phyloP scores from a whole-genome alignment of 2,888 invertebrate species.

The Anodontia alba region DNA sequence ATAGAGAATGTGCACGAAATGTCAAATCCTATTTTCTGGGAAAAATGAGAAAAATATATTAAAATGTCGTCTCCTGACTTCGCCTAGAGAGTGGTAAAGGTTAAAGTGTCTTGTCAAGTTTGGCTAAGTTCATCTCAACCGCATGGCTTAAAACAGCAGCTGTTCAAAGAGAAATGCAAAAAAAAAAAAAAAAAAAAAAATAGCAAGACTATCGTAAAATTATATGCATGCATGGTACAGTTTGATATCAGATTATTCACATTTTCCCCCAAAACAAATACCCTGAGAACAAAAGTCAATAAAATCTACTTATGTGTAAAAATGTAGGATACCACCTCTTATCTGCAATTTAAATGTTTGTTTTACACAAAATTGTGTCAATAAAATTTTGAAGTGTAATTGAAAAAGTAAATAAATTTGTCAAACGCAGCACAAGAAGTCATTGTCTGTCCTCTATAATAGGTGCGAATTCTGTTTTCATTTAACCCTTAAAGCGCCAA shows the following conservation, averaged over 20 bases:
- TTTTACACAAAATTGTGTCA: not conserved
- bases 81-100: no score
- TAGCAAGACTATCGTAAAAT: no score
- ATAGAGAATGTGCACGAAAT: no score
- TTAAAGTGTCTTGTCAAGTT: no score
- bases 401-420: slow-evolving; percentile 6
- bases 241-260: not conserved
- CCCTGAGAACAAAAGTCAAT: not conserved
- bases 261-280: not conserved
- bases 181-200: not conserved
- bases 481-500: no score
- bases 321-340: not conserved
- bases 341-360: not conserved
- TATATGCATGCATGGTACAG: no score
- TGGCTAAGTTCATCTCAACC: no score
- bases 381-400: slow-evolving; percentile 12
- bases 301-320: not conserved
- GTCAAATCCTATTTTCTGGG: no score
- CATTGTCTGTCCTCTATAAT: not conserved
- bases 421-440: not conserved
- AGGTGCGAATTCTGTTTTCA: not conserved
- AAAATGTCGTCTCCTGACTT: no score
- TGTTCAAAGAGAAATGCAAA: not conserved
- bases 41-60: no score
- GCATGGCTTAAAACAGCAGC: not conserved